Conservation (phyloP, 2,797 vertebrate species). For the Siniperca obscura region DNA sequence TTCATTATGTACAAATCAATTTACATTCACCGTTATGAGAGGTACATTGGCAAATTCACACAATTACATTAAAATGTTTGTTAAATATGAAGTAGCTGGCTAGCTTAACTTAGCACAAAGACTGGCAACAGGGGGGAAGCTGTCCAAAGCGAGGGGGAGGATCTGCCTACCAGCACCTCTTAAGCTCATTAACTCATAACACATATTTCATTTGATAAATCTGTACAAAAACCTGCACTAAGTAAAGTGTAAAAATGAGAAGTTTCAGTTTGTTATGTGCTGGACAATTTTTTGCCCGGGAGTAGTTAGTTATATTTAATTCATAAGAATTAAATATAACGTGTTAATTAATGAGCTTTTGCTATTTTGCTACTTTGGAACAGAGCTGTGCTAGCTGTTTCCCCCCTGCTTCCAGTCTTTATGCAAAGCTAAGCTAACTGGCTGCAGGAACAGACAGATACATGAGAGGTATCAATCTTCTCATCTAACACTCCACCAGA, state of each 20-base stretch:
- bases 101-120: background rate
- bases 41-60: constrained; percentile 62
- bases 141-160: background rate
- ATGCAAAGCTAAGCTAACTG: constrained; percentile 10
- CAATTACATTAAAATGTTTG: constrained; percentile 29
- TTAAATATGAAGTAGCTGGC: background rate
- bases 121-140: background rate
- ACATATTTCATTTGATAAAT: background rate
- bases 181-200: background rate
- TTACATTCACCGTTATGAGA: constrained; percentile 73
- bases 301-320: too few relatives aligned
- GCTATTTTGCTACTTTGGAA: background rate
- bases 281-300: background rate
- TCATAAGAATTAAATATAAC: too few relatives aligned
- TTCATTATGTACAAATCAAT: constrained; percentile 41
- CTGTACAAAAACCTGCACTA: background rate
- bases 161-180: background rate
- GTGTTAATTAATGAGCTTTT: background rate
- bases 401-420: too few relatives aligned
- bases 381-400: background rate
- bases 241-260: background rate
- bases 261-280: background rate
- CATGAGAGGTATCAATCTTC: background rate
- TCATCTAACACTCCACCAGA: background rate
- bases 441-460: background rate